Conservation (phyloP, 2,888 invertebrate genomes). For the Drosophila leonis region DNA sequence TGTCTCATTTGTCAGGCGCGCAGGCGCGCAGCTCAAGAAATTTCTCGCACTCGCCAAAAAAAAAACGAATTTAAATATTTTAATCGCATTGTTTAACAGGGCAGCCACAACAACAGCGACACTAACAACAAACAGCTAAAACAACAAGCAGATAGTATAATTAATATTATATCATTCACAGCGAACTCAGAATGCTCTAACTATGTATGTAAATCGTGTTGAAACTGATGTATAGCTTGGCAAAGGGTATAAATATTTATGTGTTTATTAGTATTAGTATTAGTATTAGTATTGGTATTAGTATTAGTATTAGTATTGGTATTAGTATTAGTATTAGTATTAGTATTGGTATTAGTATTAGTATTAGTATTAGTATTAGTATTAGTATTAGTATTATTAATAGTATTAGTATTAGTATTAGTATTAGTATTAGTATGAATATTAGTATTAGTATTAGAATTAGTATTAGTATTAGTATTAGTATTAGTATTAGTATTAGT, state of each 20-base stretch:
- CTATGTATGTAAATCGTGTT: not conserved
- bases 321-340: not conserved
- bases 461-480: not conserved
- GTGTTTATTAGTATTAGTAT: not conserved
- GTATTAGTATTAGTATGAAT: not conserved
- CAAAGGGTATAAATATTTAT: not conserved
- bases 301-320: not conserved
- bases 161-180: not conserved
- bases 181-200: slow-evolving; percentile 35
- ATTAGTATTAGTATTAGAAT: not conserved
- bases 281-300: not conserved
- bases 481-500: not conserved
- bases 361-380: not conserved
- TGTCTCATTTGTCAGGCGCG: slow-evolving; percentile 78
- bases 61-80: slow-evolving; percentile 73
- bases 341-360: not conserved
- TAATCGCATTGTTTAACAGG: slow-evolving; percentile 70
- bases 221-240: not conserved
- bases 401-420: not conserved
- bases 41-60: slow-evolving; percentile 59
- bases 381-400: not conserved
- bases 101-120: slow-evolving; percentile 24
- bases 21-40: slow-evolving; percentile 60
- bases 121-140: slow-evolving; percentile 13
- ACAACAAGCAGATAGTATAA: slow-evolving; percentile 20